Evolutionary conservation across 2,888 invertebrate genomes (phyloP).

Genomic region (Amblyjoppa proteus): DNA sequence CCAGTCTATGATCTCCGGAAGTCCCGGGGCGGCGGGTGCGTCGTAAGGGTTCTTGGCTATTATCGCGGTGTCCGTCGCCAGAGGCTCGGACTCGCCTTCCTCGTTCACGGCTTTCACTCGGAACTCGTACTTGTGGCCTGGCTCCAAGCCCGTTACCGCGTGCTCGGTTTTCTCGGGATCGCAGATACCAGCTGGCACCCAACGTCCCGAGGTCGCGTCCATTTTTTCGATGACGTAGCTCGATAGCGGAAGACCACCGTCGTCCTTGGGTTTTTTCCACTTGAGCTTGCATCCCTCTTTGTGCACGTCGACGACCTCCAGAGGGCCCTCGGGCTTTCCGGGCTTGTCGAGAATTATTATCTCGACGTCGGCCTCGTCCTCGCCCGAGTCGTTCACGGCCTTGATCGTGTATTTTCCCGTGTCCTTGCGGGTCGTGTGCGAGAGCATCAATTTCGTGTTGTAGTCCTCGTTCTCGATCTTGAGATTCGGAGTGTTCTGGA

Average conservation of each 20-base stretch:
- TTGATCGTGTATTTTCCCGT: conserved; percentile 96
- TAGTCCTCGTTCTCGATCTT: conserved; percentile 97
- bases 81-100: conserved; percentile 98
- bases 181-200: conserved; percentile 94
- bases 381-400: conserved; percentile 97
- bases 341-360: conserved; percentile 95
- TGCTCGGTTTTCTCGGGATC: conserved; percentile 93
- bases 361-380: conserved; percentile 97
- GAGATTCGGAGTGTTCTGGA: conserved; percentile 89
- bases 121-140: conserved; percentile 98
- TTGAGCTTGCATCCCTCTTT: conserved; percentile 97
- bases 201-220: conserved; percentile 94
- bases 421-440: conserved; percentile 93
- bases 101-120: conserved; percentile 98
- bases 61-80: conserved; percentile 95
- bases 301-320: conserved; percentile 95
- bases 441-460: conserved; percentile 93
- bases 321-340: conserved; percentile 95
- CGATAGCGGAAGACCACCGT: conserved; percentile 96
- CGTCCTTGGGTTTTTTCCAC: conserved; percentile 98
- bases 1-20: conserved; percentile 96
- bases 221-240: conserved; percentile 98
- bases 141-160: conserved; percentile 95
- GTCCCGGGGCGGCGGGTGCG: conserved; percentile 94
- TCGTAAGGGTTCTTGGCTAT: conserved; percentile 99